Conservation (phyloP, 2,888 invertebrate species). For the Tetropium fuscum region DNA sequence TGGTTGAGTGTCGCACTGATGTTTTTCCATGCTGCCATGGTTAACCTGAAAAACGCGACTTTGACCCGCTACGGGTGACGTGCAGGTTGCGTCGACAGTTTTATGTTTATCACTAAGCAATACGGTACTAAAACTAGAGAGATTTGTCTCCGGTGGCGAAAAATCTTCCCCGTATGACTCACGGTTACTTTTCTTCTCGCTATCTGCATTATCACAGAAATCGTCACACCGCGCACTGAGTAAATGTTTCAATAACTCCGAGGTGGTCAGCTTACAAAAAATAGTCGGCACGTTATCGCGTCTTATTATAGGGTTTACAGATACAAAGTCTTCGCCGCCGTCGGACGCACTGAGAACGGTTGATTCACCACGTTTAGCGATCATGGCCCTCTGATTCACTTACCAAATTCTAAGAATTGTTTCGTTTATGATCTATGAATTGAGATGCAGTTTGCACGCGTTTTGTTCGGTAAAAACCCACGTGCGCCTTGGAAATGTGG, state of each 20-base stretch:
- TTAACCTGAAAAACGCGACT: conserved; percentile 23
- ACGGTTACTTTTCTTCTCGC: conserved; percentile 25
- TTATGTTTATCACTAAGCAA: conserved; percentile 21
- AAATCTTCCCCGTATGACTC: conserved; percentile 35
- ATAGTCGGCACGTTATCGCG: conserved; percentile 21
- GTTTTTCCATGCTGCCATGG: conserved; percentile 43
- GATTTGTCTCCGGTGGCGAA: conserved; percentile 31
- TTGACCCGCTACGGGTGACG: conserved; percentile 8
- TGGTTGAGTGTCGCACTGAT: conserved; percentile 16
- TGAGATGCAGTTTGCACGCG: conserved; percentile 29
- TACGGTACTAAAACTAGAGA: conserved; percentile 31
- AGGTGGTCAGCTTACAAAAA: conserved; percentile 50
- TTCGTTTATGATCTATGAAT: conserved; percentile 46
- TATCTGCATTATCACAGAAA: conserved; percentile 19
- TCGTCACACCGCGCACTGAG: conserved; percentile 38
- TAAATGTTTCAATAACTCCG: conserved; percentile 54
- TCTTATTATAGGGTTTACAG: not conserved
- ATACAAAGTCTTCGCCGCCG: conserved; percentile 23
- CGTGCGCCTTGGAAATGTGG: conserved; percentile 11
- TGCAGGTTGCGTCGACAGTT: conserved; percentile 12
- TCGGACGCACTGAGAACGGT: conserved; percentile 42
- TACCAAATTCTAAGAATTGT: conserved; percentile 52
- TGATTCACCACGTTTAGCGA: conserved; percentile 54
- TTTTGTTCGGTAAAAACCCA: conserved; percentile 38
- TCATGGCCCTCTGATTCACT: conserved; percentile 56